Evolutionary conservation across 2,888 invertebrate species (phyloP).

Genomic region (Rotaria sp.): DNA sequence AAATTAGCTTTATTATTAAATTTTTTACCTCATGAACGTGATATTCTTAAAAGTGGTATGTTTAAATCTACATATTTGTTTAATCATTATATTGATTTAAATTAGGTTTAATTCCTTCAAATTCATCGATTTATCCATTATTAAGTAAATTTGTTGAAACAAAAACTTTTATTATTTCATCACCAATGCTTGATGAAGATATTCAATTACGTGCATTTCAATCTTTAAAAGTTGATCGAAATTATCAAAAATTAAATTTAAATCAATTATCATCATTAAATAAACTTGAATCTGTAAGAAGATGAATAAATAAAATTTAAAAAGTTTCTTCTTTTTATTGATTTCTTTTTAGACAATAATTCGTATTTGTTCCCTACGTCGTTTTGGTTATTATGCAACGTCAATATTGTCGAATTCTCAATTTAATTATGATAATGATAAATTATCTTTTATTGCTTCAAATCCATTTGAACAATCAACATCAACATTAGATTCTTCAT

Average conservation of each 20-base stretch:
- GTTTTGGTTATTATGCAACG: background rate
- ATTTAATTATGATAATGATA: background rate
- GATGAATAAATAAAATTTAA: background rate
- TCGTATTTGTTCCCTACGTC: background rate
- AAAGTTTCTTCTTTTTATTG: background rate
- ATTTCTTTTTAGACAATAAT: background rate
- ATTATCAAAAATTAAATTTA: constrained; percentile 33
- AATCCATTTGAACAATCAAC: background rate
- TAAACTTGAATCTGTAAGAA: constrained; percentile 33
- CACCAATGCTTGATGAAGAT: constrained; percentile 32
- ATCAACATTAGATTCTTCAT: too few species aligned
- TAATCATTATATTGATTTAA: background rate
- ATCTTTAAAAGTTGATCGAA: constrained; percentile 31
- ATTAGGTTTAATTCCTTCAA: background rate
- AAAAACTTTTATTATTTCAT: constrained; percentile 28
- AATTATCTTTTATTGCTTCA: background rate
- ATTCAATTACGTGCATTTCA: constrained; percentile 35
- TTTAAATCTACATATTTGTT: background rate
- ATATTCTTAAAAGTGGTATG: constrained; percentile 41
- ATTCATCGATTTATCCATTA: constrained; percentile 2
- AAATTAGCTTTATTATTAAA: constrained; percentile 74
- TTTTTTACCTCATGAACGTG: constrained; percentile 66
- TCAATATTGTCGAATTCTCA: background rate
- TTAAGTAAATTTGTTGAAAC: constrained; percentile 31
- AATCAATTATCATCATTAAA: constrained; percentile 32